phyloP scores from a whole-genome alignment of 2,797 vertebrate genomes.

The Diglossa cyanea region DNA sequence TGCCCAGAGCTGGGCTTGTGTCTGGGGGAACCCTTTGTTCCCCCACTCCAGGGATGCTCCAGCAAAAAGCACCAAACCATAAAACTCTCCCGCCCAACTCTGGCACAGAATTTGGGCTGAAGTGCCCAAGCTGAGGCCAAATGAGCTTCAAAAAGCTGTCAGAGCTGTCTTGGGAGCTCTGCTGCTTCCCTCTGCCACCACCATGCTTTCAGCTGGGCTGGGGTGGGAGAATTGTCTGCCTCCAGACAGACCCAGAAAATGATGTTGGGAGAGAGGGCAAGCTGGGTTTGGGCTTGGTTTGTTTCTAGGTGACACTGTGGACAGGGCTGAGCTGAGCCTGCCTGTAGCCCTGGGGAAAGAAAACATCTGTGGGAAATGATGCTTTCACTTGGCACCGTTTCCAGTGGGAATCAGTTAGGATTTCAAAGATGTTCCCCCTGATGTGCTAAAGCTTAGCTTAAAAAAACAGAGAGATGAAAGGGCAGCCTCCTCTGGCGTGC shows the following conservation, averaged over 20 bases:
- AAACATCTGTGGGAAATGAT: neutral
- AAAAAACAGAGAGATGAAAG: neutral
- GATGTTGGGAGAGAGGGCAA: neutral
- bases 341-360: neutral
- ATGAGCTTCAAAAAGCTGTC: neutral
- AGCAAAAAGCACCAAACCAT: neutral
- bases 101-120: neutral
- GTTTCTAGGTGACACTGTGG: neutral
- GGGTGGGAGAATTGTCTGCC: neutral
- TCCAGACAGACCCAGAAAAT: neutral
- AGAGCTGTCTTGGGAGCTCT: neutral
- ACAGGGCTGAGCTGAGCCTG: neutral
- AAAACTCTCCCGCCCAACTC: neutral
- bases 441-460: conserved; percentile 26
- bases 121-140: neutral
- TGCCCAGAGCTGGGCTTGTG: rapidly evolving
- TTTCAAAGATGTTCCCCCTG: conserved; percentile 32
- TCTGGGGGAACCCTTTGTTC: neutral
- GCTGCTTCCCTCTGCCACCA: neutral
- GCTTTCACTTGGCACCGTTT: neutral
- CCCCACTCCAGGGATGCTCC: neutral
- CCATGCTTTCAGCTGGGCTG: neutral
- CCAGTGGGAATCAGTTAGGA: conserved; percentile 8
- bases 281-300: neutral
- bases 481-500: neutral